Evolutionary conservation across 2,113 vertebrate genomes (phyloP).

Genomic region (Mirza zaza): DNA sequence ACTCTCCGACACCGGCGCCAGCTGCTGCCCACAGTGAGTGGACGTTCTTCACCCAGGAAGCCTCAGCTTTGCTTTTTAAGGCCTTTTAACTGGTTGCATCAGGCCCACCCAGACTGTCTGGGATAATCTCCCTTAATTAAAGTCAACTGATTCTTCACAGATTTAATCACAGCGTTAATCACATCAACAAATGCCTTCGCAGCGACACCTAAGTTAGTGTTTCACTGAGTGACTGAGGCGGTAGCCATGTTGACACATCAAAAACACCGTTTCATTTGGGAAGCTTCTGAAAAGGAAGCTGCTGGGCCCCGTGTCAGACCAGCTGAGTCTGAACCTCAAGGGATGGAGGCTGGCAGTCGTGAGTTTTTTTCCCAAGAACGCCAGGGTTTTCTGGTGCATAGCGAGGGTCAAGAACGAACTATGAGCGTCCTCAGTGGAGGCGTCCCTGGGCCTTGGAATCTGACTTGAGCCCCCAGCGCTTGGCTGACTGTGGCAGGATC

Average conservation of each 20-base stretch:
- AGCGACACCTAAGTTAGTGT: neutral
- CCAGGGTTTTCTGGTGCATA: neutral
- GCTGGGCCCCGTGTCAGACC: no score
- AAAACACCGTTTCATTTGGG: neutral
- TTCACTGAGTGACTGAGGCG: neutral
- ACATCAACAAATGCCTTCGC: neutral
- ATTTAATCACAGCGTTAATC: no score
- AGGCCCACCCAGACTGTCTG: neutral
- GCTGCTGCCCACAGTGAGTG: neutral
- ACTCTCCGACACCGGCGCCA: fast-evolving
- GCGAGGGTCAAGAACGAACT: neutral
- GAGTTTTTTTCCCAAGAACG: neutral
- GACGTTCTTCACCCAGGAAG: neutral
- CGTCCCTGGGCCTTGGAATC: neutral
- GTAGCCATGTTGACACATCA: neutral
- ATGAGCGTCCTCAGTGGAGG: neutral
- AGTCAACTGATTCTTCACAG: neutral
- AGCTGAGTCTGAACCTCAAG: neutral
- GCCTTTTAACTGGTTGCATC: neutral
- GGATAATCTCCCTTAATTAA: neutral
- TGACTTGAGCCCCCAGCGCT: neutral
- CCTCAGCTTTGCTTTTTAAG: neutral
- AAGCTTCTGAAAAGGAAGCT: neutral
- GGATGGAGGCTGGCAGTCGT: neutral
- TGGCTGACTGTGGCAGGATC: neutral